Base-by-base conservation (phyloP, 64 coral and sea anemone genomes). In the Actinia tenebrosa region DNA sequence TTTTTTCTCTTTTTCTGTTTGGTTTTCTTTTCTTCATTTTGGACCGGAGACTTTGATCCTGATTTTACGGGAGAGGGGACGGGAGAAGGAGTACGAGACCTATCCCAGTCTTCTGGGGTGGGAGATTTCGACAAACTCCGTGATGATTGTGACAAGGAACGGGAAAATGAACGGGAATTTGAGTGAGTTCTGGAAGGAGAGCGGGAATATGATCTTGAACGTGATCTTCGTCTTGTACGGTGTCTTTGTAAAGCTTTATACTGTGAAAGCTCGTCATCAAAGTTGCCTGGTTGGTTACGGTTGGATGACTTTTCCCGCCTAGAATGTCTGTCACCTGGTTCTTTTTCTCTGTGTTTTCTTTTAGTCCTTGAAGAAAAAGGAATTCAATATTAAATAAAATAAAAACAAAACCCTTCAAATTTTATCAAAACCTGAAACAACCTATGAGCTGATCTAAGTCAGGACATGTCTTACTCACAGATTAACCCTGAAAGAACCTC, bases 21-120 rank as follows among this genome's bases (percentile, higher is more conserved):
- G 15, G 30, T 22, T 87, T 71, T 87, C 61, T 92, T 87, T 46
- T 87, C 85, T 17, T 77, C 90, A 16, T 78, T 64, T 42, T 66
- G 59, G 3, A 9, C 50, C 10, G 44, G 44, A 42, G 52, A 26
- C 25, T 71, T 20, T 55, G 68, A 87, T 10, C 46, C 69, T 52
- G 64, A 78, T 44, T 8, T 50, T 7, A 7, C 56, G 10, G 42
- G 86, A 4, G 90, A 83, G 15, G 90, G 60, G 18, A 16, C 44
- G 55, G 84, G 90, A 17, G 90, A 92, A 3, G 90, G 90, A 56
- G 90, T 87, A 4, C 90, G 85, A 53, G 90, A 92, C 66, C 86
- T 79, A 60, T 92, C 90, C 90, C 90, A 92, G 10, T 86, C 90
- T 26, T 92, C 90, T 20, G 90, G 90, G 45, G 90, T 92, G 14